Percentiles rank a stretch among this genome's conserved stretches.
phyloP scores from a whole-genome alignment of 1,140 invertebrate genomes.

The Panagrolaimus sp. region DNA sequence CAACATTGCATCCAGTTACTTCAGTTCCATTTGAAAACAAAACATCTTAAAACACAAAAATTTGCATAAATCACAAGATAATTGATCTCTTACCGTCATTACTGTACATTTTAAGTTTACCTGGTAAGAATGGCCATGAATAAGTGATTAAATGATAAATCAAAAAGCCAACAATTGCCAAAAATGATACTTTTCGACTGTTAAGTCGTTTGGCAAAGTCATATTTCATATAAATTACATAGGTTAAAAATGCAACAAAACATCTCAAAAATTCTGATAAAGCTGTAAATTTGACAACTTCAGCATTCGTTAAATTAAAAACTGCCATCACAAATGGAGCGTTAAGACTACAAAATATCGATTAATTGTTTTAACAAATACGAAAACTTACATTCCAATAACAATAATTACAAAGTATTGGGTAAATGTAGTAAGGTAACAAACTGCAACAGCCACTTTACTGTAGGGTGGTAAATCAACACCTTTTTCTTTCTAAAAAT shows the following conservation, averaged over 20 bases:
- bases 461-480: conserved; percentile 37
- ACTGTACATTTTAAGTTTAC: conserved; percentile 21
- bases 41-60: not conserved
- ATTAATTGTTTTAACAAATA: not conserved
- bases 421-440: conserved; percentile 41
- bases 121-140: conserved; percentile 40
- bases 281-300: conserved; percentile 22
- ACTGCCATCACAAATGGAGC: conserved; percentile 38
- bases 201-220: conserved; percentile 31
- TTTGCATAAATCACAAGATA: not conserved
- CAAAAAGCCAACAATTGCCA: conserved; percentile 24
- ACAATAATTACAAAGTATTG: conserved; percentile 37
- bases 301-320: conserved; percentile 28
- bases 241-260: conserved; percentile 22
- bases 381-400: conserved; percentile 20
- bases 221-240: conserved; percentile 33
- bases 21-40: conserved; percentile 6
- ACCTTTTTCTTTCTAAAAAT: conserved; percentile 15
- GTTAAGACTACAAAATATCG: conserved; percentile 14
- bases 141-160: conserved; percentile 36
- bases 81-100: conserved; percentile 15
- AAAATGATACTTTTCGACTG: conserved; percentile 25
- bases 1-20: conserved; percentile 13
- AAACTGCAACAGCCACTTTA: conserved; percentile 34
- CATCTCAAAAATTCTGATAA: conserved; percentile 17